Conservation (phyloP, 2,797 vertebrate species). For the Antennarius maculatus region DNA sequence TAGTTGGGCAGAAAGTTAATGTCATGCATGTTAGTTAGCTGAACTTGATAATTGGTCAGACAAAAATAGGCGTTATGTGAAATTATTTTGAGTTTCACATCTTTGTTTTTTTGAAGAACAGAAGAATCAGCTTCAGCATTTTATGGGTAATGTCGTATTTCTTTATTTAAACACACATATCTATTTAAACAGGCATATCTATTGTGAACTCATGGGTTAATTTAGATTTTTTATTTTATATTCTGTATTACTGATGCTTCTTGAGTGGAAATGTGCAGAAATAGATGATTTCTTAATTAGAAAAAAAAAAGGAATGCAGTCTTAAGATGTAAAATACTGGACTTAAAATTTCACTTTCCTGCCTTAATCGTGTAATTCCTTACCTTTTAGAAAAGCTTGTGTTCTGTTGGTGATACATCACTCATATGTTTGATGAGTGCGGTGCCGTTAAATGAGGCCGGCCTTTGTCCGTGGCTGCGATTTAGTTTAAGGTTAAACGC, state of each 20-base stretch:
- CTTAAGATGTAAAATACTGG: neutral
- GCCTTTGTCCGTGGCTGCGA: slow-evolving; percentile 68
- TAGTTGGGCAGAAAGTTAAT: neutral
- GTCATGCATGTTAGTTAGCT: neutral
- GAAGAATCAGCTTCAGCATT: neutral
- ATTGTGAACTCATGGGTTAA: too few species aligned
- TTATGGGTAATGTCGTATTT: neutral
- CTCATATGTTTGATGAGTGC: slow-evolving; percentile 23
- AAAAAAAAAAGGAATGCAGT: neutral
- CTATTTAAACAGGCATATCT: too few species aligned
- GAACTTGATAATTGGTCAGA: neutral
- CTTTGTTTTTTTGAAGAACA: neutral
- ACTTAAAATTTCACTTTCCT: neutral
- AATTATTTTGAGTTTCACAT: neutral
- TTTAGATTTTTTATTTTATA: too few species aligned
- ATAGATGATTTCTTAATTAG: neutral
- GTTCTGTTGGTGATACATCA: slow-evolving; percentile 39
- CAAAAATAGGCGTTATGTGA: neutral
- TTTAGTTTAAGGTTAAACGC: slow-evolving; percentile 85
- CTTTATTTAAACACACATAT: neutral
- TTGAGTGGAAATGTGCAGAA: neutral
- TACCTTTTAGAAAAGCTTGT: slow-evolving; percentile 27
- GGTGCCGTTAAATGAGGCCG: slow-evolving; percentile 47
- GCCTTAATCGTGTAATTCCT: neutral
- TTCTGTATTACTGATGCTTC: neutral